Conservation (phyloP, 2,888 invertebrate species). For the Scaptomyza tumidula region DNA sequence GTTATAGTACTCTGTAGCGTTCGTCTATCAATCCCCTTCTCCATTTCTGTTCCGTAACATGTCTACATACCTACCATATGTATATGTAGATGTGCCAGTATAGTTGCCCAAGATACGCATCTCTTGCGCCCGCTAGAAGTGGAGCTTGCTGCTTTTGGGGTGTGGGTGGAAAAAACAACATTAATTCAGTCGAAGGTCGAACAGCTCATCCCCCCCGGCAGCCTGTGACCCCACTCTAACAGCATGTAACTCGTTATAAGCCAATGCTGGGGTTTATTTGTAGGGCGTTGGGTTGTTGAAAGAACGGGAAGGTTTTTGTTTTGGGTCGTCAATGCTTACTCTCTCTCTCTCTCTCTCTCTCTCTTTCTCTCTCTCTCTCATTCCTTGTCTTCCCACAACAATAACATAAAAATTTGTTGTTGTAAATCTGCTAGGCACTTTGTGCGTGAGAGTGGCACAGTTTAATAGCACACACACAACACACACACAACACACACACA, state of each 20-base stretch:
- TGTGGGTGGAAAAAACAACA: slow-evolving; percentile 45
- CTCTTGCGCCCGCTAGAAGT: slow-evolving; percentile 27
- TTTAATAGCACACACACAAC: slow-evolving; percentile 54
- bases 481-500: slow-evolving; percentile 23
- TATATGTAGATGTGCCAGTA: slow-evolving; percentile 51
- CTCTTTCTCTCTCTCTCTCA: slow-evolving; percentile 33
- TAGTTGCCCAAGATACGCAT: slow-evolving; percentile 69
- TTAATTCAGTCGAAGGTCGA: slow-evolving; percentile 63
- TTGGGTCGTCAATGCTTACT: slow-evolving; percentile 42
- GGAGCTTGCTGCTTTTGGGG: not conserved
- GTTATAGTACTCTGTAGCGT: slow-evolving; percentile 10
- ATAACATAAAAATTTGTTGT: slow-evolving; percentile 79
- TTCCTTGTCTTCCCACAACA: slow-evolving; percentile 16
- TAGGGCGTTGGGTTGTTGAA: not conserved
- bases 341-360: slow-evolving; percentile 37
- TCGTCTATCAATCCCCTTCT: not conserved
- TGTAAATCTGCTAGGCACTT: slow-evolving; percentile 74
- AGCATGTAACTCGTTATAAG: slow-evolving; percentile 41
- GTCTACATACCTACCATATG: slow-evolving; percentile 18
- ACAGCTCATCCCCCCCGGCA: not conserved
- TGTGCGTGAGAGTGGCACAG: slow-evolving; percentile 60
- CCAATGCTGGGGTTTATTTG: slow-evolving; percentile 14
- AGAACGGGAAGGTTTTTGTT: slow-evolving; percentile 11
- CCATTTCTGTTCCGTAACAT: not conserved
- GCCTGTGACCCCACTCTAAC: slow-evolving; percentile 13